A percentile compares a stretch with the other conserved stretches of the same genome.
Evolutionary conservation across 2,888 invertebrate genomes (phyloP).

Genomic region (Pardosa pseudoannulata): DNA sequence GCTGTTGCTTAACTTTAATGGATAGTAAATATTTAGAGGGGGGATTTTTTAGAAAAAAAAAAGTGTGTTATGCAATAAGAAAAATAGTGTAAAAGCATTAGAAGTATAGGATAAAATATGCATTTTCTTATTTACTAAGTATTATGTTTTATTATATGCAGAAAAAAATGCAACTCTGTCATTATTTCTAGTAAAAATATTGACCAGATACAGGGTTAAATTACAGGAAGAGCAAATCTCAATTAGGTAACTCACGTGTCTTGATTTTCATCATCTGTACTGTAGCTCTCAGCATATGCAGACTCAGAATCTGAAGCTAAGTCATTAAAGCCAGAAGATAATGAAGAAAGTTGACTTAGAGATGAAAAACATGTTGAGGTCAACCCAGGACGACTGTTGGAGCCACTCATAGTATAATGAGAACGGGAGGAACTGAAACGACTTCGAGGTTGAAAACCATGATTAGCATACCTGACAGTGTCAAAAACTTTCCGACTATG

Average conservation of each 20-base stretch:
- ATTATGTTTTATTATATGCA: too few species aligned
- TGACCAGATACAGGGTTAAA: too few species aligned
- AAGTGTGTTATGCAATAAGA: too few species aligned
- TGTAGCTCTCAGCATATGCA: constrained; percentile 76
- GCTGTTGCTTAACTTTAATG: too few species aligned
- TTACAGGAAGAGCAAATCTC: too few species aligned
- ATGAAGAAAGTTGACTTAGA: constrained; percentile 70
- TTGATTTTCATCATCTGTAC: constrained; percentile 75
- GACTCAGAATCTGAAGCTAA: constrained; percentile 77
- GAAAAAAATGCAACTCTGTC: too few species aligned
- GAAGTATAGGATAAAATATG: too few species aligned
- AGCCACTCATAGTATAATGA: constrained; percentile 67
- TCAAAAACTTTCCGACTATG: constrained; percentile 93
- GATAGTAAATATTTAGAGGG: too few species aligned
- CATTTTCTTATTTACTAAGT: too few species aligned
- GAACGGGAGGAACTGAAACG: constrained; percentile 72
- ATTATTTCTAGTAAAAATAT: too few species aligned
- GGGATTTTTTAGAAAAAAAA: too few species aligned
- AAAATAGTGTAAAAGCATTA: too few species aligned
- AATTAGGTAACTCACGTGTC: constrained; percentile 76
- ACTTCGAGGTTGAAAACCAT: constrained; percentile 36
- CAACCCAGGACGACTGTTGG: constrained; percentile 37
- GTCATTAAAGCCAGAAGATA: constrained; percentile 67
- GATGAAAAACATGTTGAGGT: constrained; percentile 64
- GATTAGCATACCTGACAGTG: constrained; percentile 88